Conservation (phyloP, 2,797 vertebrate genomes). For the Falco naumanni region DNA sequence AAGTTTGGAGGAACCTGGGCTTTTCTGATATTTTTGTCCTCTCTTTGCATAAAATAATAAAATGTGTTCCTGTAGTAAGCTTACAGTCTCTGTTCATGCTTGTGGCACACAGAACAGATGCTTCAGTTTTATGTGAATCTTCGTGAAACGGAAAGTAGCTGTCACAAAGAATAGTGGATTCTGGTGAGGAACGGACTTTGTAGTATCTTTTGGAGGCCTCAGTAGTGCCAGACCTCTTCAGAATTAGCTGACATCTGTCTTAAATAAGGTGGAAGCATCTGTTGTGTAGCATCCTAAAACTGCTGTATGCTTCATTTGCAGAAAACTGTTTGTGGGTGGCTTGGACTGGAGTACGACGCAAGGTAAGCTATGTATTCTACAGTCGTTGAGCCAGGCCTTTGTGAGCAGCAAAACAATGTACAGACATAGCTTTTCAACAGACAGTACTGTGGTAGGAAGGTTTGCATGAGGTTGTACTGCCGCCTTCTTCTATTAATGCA, state of each 20-base stretch:
- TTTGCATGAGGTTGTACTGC: background rate
- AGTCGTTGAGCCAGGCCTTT: background rate
- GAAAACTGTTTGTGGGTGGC: slow-evolving; percentile 98
- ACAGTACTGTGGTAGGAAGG: background rate
- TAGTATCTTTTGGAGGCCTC: background rate
- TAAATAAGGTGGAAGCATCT: background rate
- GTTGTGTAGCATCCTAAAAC: background rate
- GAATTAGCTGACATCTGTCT: background rate
- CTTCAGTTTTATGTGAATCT: background rate
- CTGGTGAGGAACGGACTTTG: background rate
- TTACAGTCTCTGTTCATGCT: background rate
- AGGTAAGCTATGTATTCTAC: slow-evolving; percentile 81
- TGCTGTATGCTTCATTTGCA: slow-evolving; percentile 73
- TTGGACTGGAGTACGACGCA: slow-evolving; percentile 99
- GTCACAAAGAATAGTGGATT: background rate
- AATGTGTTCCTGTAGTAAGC: background rate
- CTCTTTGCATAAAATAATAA: background rate
- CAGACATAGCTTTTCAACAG: background rate
- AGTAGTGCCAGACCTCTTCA: background rate
- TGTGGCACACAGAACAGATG: background rate
- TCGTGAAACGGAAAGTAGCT: background rate
- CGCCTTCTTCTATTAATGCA: background rate
- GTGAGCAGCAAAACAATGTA: background rate
- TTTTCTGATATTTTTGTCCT: background rate
- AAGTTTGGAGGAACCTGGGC: background rate